Conservation (phyloP, 2,797 vertebrate species). For the Lagocephalus sceleratus region DNA sequence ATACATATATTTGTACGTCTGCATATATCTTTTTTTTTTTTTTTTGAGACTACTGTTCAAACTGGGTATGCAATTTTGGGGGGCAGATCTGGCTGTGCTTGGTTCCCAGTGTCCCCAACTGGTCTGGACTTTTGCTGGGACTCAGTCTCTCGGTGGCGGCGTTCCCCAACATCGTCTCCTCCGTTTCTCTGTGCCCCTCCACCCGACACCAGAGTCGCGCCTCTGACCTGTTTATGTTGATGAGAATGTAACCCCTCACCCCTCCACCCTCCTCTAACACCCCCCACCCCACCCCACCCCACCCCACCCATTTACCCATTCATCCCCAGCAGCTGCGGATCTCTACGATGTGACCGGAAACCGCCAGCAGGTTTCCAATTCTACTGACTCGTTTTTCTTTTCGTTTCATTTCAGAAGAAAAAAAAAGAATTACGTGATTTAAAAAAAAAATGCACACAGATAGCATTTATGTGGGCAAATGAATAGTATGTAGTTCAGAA, state of each 20-base stretch:
- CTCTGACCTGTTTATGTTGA: slow-evolving; percentile 64
- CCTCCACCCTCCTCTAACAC: too few species aligned
- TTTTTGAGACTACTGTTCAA: slow-evolving; percentile 63
- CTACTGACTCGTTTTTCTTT: slow-evolving; percentile 59
- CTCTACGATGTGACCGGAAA: slow-evolving; percentile 12
- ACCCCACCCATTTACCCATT: neutral
- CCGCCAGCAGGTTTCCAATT: slow-evolving; percentile 68
- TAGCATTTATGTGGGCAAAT: slow-evolving; percentile 80
- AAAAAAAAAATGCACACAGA: slow-evolving; percentile 74
- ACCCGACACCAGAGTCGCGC: slow-evolving; percentile 39
- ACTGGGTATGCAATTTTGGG: slow-evolving; percentile 45
- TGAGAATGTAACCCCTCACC: slow-evolving; percentile 63
- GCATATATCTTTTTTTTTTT: slow-evolving; percentile 48
- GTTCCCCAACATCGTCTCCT: slow-evolving; percentile 22
- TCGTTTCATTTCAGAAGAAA: slow-evolving; percentile 66
- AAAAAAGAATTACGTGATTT: slow-evolving; percentile 46
- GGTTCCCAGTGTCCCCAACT: slow-evolving; percentile 34
- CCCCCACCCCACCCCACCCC: too few species aligned
- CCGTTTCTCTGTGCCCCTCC: slow-evolving; percentile 73
- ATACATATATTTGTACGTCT: slow-evolving; percentile 74
- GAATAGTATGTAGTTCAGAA: slow-evolving; percentile 79
- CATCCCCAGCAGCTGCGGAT: too few species aligned
- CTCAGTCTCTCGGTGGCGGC: slow-evolving; percentile 50
- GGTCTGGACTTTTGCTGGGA: slow-evolving; percentile 17
- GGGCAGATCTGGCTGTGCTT: slow-evolving; percentile 44